Evolutionary conservation across 2,113 vertebrate genomes (phyloP), one percentile per base, ranked within the genome.

Genomic region (Kryptolebias marmoratus): DNA sequence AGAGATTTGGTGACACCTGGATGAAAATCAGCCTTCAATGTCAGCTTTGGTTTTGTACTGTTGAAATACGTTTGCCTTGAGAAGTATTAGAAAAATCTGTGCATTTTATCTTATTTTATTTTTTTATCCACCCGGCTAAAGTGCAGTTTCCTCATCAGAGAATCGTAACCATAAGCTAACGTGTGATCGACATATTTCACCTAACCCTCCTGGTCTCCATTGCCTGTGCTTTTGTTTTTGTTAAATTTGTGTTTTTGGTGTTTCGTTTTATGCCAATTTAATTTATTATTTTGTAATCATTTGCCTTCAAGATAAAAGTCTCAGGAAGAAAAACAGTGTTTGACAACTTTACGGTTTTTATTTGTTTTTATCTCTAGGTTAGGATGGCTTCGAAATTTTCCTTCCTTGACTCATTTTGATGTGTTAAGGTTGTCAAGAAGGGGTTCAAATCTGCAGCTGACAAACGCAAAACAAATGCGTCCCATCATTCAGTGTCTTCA

Each of bases 251-350:
- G 90, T 93, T 91, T 89, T 89, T 45, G 56, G 28, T 83, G 61
- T 84, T 79, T 82, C 30, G 16, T 72, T 72, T 83, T 76, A 80
- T 80, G 76, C 56, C 71, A 76, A 68, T 83, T 90, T 93, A 90
- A 94, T 93, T 93, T 94, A 93, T 93, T 93, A 94, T 96, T 96
- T 93, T 94, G 78, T 95, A 93, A 94, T 94, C 86, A 94, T 93
- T 89, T 93, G 93, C 95, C 95, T 96, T 96, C 94, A 94, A 95
- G 94, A 94, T 94, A 91, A 91, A 91, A 95, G 94, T 94, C 96
- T 98, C 96, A 98, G 96, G 96, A 96, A 97, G 91, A 93, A 93
- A 91, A 93, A 88, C 94, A 90, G 91, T 88, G 91, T 92, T 92
- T 84, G 50, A 76, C 76, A 81, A 80, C 63, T 83, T 76, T 55